phyloP scores from a whole-genome alignment of 2,888 invertebrate genomes.

The Lasioglossum marginatum region DNA sequence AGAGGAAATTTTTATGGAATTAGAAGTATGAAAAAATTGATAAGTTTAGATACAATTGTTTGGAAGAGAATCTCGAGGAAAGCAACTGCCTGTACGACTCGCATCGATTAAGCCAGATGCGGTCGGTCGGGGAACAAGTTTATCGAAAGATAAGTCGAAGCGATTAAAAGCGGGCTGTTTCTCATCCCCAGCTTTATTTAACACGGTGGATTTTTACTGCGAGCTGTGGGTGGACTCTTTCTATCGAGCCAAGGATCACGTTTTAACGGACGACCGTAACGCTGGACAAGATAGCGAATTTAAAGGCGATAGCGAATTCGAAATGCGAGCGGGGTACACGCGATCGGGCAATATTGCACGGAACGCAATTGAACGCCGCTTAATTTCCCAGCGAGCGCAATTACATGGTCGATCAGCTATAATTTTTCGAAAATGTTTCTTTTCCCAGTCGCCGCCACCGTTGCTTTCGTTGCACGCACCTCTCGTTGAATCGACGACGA shows the following conservation, averaged over 20 bases:
- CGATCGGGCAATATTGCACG: slow-evolving; percentile 23
- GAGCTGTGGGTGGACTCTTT: slow-evolving; percentile 47
- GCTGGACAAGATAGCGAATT: slow-evolving; percentile 59
- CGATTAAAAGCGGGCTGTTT: slow-evolving; percentile 69
- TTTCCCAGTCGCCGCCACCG: background rate
- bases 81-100: slow-evolving; percentile 48
- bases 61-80: slow-evolving; percentile 52
- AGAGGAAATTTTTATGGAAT: too few species aligned
- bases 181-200: slow-evolving; percentile 58
- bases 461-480: background rate
- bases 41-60: slow-evolving; percentile 16
- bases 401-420: slow-evolving; percentile 24
- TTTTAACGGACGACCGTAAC: slow-evolving; percentile 64
- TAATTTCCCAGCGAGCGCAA: slow-evolving; percentile 28
- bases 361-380: slow-evolving; percentile 31
- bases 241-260: slow-evolving; percentile 66
- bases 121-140: slow-evolving; percentile 68
- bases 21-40: too few species aligned
- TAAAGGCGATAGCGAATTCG: slow-evolving; percentile 63
- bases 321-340: slow-evolving; percentile 22
- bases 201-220: slow-evolving; percentile 34
- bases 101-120: slow-evolving; percentile 72
- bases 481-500: slow-evolving; percentile 4
- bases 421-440: slow-evolving; percentile 29
- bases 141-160: slow-evolving; percentile 77